Base-by-base conservation (phyloP, 2,888 invertebrate species). In the Coelinius sp. region DNA sequence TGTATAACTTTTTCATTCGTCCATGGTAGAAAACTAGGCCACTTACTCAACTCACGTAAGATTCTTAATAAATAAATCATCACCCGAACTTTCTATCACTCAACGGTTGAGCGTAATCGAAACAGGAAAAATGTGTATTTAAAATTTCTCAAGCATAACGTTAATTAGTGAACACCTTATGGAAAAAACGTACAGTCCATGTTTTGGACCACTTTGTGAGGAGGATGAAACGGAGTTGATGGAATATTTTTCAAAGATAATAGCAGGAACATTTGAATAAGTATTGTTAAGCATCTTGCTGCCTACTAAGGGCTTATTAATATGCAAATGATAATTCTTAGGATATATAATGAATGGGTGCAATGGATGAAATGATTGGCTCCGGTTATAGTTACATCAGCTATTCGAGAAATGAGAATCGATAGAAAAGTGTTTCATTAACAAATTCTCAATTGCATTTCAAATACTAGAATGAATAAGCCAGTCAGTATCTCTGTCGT, bases 41-140 rank as follows among this genome's bases (percentile, higher is more conserved):
- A 27, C 35, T 49, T 49, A 14, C 56, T 25, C 24, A 38, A 63
- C 20, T 63, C 63, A 63, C 63, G 63, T 63, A 63, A 63, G 63
- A 41, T 63, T 17, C 41, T 41, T 14, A 7, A 63, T 63, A 24
- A 63, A 63, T 63, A 63, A 63, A 63, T 63, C 41, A 63, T 63
- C 41, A 44, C 24, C 20, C 8, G n/a, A 63, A 63, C 63, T 63
- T 63, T 63, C 63, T 63, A 63, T 63, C 38, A 63, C 59, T 35
- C 22, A 38, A 62, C 38, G 35, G 10, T 20, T n/a, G 22, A 62
- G 38, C 35, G 41, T 41, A 63, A 63, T 41, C 38, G 41, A 41
- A 63, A 25, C 63, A n/a, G 24, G 41, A 63, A 41, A 44, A 63
- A 63, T 63, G 38, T 24, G 25, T 25, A 53, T 27, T 52, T 17